Conservation (phyloP, 2,888 invertebrate species). For the Conistra vaccinii region DNA sequence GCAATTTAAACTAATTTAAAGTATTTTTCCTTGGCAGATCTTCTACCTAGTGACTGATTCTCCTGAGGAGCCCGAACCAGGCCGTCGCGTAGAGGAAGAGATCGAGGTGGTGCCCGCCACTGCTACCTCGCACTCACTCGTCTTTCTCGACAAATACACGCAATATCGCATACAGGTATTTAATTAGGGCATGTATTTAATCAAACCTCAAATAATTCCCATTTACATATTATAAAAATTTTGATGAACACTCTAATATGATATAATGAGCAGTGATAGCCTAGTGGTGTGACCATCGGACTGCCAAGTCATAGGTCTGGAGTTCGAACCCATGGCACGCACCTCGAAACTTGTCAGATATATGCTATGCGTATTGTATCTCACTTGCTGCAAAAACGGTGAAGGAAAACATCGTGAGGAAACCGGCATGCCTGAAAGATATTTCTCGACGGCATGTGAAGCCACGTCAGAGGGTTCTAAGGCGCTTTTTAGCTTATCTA, state of each 20-base stretch:
- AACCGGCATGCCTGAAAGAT: too few species aligned
- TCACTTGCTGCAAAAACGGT: too few species aligned
- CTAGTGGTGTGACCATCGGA: too few species aligned
- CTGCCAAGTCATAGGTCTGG: too few species aligned
- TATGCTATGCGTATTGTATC: too few species aligned
- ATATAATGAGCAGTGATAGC: not conserved
- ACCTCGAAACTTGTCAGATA: too few species aligned
- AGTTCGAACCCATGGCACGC: too few species aligned
- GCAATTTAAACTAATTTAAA: not conserved
- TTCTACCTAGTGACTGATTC: slow-evolving; percentile 96
- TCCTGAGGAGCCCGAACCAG: slow-evolving; percentile 94
- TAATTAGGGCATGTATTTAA: not conserved
- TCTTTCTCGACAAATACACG: slow-evolving; percentile 97
- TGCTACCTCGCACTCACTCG: slow-evolving; percentile 95
- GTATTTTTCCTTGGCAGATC: slow-evolving; percentile 90
- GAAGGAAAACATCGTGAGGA: too few species aligned
- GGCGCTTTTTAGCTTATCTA: not conserved
- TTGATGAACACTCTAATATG: not conserved
- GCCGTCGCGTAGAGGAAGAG: slow-evolving; percentile 95
- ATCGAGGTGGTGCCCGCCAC: slow-evolving; percentile 97
- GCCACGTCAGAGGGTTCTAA: too few species aligned
- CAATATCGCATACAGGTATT: slow-evolving; percentile 95
- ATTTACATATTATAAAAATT: not conserved
- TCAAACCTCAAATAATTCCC: not conserved
- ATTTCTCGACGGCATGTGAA: too few species aligned